These are phyloP conservation scores for Cirrhinus molitorella DNA, from an alignment of 2,797 vertebrate species.

Conservation along the genomic window DNA sequence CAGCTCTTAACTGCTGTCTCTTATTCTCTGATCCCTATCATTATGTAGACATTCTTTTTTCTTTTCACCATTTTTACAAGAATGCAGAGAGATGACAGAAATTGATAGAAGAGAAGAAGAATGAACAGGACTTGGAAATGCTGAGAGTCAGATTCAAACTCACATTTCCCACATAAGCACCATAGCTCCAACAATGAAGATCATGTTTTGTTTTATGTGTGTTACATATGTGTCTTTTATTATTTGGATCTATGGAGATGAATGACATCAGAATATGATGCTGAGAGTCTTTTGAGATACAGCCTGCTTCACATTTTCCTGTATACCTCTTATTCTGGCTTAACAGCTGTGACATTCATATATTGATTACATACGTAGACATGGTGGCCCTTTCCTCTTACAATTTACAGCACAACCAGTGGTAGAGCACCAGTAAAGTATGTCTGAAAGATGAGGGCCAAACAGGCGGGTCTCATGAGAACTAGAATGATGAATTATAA, in stretches of 20 bases:
- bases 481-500: slow-evolving; percentile 44
- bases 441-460: slow-evolving; percentile 33
- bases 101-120: background rate
- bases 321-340: slow-evolving; percentile 74
- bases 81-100: background rate
- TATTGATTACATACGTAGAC: slow-evolving; percentile 83
- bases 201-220: slow-evolving; percentile 3
- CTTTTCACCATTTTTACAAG: background rate
- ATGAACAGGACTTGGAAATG: background rate
- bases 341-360: slow-evolving; percentile 77
- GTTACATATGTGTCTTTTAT: background rate
- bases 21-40: slow-evolving; percentile 35
- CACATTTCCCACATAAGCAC: background rate
- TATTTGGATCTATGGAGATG: background rate
- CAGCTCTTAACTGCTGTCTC: slow-evolving; percentile 17
- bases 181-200: background rate
- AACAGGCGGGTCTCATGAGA: slow-evolving; percentile 3
- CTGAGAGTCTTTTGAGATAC: slow-evolving; percentile 51
- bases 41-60: background rate
- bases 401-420: slow-evolving; percentile 82
- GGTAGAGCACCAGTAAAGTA: slow-evolving; percentile 86
- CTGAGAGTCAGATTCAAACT: background rate
- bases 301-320: slow-evolving; percentile 69
- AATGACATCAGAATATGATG: slow-evolving; percentile 17
- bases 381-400: slow-evolving; percentile 85